Evolutionary conservation across 2,888 invertebrate genomes (phyloP), one percentile per base, ranked within the genome.

Genomic region (Leptinotarsa rubiginosa): DNA sequence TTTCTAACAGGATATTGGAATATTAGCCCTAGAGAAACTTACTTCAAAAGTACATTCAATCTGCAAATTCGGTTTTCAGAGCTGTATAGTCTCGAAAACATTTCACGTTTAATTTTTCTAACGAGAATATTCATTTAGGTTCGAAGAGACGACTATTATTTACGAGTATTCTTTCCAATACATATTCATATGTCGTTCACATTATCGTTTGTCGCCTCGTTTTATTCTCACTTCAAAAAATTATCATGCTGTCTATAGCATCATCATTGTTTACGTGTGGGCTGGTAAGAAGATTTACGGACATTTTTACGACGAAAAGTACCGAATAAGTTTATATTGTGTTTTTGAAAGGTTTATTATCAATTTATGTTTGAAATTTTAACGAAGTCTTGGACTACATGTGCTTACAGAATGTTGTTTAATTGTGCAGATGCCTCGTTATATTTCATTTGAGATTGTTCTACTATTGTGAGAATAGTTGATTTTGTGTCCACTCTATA

Each of bases 231-330:
- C 25, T 25, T 52, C 16, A 3, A 67, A n/a, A 67, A 67, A 50
- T 49, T 25, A 52, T 67, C 18, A 67, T 67, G 22, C 54, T 20
- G 69, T 50, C 69, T 59, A 56, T 25, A 56, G 16, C 41, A 56
- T 20, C 47, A 18, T 25, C 67, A 50, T 69, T 69, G 69, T 69
- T 69, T 69, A 56, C 18, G 56, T 47, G 22, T 59, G 25, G 59
- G 59, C 4, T 13, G 12, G 16, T 56, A 47, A 15, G 56, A 20
- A 69, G 47, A 56, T 69, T 69, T 56, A 69, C 54, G 18, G 41
- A 56, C 69, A 69, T 47, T 41, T 69, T 69, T 69, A 69, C 59
- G 69, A 59, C 59, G 31, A 56, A 47, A 18, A 69, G 56, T 56
- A 69, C 56, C 41, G 56, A 56, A 31, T 47, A 22, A 56, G 22